Conservation (phyloP, 2,113 vertebrate species). For the Hymenochirus boettgeri region DNA sequence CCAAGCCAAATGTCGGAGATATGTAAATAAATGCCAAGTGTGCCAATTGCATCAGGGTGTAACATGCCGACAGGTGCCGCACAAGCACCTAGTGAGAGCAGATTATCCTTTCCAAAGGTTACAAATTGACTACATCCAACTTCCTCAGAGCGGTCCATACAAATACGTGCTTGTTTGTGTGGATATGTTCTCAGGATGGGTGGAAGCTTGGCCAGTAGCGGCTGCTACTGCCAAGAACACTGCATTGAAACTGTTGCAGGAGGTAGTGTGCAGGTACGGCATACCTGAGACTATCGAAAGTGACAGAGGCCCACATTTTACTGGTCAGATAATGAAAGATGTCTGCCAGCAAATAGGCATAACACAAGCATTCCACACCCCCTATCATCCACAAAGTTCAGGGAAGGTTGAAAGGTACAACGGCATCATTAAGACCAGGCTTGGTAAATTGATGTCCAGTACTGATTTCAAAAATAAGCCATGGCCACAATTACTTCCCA, state of each 20-base stretch:
- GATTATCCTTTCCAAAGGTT: constrained; percentile 6
- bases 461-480: background rate
- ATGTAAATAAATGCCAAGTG: too few species aligned
- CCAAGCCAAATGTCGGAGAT: too few species aligned
- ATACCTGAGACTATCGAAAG: background rate
- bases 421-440: background rate
- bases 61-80: too few species aligned
- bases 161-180: constrained; percentile 2
- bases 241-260: background rate
- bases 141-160: background rate
- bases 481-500: background rate
- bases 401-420: background rate
- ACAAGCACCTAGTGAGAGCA: constrained; percentile 1
- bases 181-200: constrained; percentile 7
- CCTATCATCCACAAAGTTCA: background rate
- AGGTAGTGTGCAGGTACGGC: constrained; percentile 2
- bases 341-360: background rate
- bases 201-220: constrained; percentile 7
- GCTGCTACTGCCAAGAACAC: background rate
- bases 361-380: background rate
- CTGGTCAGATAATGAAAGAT: constrained; percentile 8
- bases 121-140: constrained; percentile 11
- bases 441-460: background rate
- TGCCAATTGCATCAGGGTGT: too few species aligned
- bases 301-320: background rate